These are phyloP conservation scores for Pantherophis guttatus DNA, from an alignment of 2,113 vertebrate species.

Conservation along the genomic window DNA sequence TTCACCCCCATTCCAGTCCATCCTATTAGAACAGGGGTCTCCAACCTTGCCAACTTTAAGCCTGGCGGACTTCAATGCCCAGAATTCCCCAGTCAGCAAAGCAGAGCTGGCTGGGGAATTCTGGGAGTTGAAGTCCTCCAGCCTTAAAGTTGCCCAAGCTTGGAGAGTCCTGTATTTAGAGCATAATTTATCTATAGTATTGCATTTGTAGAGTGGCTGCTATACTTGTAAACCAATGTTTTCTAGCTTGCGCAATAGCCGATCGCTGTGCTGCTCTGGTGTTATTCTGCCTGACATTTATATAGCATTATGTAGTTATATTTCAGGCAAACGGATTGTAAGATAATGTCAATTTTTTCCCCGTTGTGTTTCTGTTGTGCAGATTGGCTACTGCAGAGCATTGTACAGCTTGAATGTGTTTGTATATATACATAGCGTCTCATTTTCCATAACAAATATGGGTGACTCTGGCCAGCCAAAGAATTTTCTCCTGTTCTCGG, in stretches of 20 bases:
- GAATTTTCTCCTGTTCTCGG: conserved; percentile 69
- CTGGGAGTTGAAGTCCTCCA: too few species aligned
- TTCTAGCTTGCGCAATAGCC: conserved; percentile 13
- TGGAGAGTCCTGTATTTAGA: neutral
- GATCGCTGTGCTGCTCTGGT: neutral
- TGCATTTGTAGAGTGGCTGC: neutral
- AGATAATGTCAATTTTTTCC: neutral
- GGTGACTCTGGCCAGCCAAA: conserved; percentile 72
- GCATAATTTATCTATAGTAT: conserved; percentile 9
- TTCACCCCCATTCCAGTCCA: neutral
- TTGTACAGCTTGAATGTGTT: conserved; percentile 53
- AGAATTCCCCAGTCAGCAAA: too few species aligned
- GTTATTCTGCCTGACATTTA: conserved; percentile 33
- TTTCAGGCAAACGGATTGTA: conserved; percentile 55
- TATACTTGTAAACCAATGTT: neutral
- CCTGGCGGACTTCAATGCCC: too few species aligned
- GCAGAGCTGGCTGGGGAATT: too few species aligned
- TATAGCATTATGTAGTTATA: conserved; percentile 45
- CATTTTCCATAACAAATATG: conserved; percentile 51
- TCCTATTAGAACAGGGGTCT: neutral
- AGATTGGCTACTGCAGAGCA: conserved; percentile 48
- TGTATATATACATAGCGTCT: conserved; percentile 42
- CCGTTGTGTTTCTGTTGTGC: conserved; percentile 50
- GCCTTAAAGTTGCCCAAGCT: too few species aligned
- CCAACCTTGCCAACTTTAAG: too few species aligned